Evolutionary conservation across 2,888 invertebrate species (phyloP).

Genomic region (Synanthedon myopaeformis): DNA sequence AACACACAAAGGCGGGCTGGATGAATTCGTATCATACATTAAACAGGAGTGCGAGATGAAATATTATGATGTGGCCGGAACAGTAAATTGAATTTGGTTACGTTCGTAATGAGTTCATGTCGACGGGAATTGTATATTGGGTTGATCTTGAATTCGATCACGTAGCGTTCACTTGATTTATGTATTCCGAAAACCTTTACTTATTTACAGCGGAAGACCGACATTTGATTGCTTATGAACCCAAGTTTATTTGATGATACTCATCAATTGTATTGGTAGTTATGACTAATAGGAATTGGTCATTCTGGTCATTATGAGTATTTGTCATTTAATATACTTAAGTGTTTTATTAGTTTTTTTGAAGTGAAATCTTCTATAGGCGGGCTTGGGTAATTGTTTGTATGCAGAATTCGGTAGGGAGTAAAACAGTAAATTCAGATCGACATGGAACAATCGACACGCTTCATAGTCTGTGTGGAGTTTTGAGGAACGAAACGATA

Average conservation of each 20-base stretch:
- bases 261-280: not conserved
- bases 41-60: constrained; percentile 39
- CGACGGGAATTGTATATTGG: constrained; percentile 48
- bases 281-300: not conserved
- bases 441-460: too few species aligned
- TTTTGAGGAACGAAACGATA: too few species aligned
- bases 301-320: not conserved
- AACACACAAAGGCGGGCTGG: not conserved
- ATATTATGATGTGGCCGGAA: constrained; percentile 54
- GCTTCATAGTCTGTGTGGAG: too few species aligned
- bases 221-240: constrained; percentile 52
- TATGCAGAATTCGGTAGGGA: too few species aligned
- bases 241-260: constrained; percentile 11
- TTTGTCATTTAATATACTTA: too few species aligned
- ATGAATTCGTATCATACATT: constrained; percentile 23
- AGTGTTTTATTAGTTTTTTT: too few species aligned
- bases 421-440: too few species aligned
- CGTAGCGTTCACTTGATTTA: constrained; percentile 60
- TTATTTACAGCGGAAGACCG: constrained; percentile 39
- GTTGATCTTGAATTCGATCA: constrained; percentile 63
- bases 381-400: too few species aligned
- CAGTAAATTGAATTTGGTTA: constrained; percentile 64
- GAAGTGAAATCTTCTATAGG: too few species aligned
- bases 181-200: constrained; percentile 56
- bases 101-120: constrained; percentile 61